Evolutionary conservation across 2,888 invertebrate species (phyloP), one percentile per base, ranked within the genome.

Genomic region (Cheiracanthium punctorium): DNA sequence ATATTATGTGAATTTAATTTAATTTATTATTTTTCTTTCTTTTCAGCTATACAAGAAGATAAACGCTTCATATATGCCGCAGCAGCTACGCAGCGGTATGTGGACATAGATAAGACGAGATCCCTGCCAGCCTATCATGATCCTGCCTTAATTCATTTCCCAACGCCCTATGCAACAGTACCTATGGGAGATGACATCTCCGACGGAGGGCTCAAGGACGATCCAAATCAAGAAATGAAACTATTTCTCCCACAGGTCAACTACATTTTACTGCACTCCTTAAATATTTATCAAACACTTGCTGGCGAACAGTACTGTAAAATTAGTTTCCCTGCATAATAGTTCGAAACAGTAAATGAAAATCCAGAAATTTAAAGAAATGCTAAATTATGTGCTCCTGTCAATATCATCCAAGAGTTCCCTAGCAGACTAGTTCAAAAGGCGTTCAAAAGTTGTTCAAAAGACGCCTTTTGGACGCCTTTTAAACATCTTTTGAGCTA

Each of bases 101-200:
- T 88, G 37, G 88, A 88, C 65, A 88, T 88, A n/a, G 87, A 88
- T 69, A 88, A 88, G 29, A 81, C 88, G 12, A 28, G 88, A 1
- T 82, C 84, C 2, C 37, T 85, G 24, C 84, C 88, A 17, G 80
- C 82, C 20, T 85, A 86, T 29, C 77, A 85, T 28, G 87, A 81
- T 52, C 75, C 87, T 0, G 80, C 82, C n/a, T 41, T 84, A 24
- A 72, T 81, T 1, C 72, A 88, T 43, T 88, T 75, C 24, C 88
- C 88, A 10, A 82, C 86, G 12, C 88, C 88, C 5, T 88, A 88
- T 33, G 88, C 88, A 14, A 88, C 88, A 10, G 86, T 88, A 20
- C 79, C 86, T 4, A 82, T 87, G 79, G 82, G 88, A 10, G 88
- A 88, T 17, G 81, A 74, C n/a, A 30, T 76, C 0, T 85, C 76